These are phyloP conservation scores for Chloroclysta siterata DNA, from an alignment of 2,888 invertebrate species.

Conservation along the genomic window DNA sequence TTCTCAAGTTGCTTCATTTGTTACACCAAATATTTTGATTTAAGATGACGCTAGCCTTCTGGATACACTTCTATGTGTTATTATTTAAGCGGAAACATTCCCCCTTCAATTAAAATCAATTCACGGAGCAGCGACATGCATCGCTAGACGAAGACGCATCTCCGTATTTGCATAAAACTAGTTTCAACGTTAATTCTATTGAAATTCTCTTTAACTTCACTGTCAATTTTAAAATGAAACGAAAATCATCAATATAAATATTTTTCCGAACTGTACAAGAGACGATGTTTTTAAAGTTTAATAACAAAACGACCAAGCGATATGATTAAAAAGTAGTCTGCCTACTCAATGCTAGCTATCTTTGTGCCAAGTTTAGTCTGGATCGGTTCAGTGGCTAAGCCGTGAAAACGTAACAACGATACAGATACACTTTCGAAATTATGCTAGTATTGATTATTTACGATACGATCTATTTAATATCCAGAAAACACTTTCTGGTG, in stretches of 20 bases:
- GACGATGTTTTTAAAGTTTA: background rate
- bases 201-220: no score
- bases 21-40: background rate
- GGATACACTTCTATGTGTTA: slow-evolving; percentile 14
- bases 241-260: no score
- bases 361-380: no score
- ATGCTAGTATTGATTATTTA: no score
- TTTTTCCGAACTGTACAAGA: background rate
- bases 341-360: no score
- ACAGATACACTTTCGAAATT: no score
- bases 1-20: no score
- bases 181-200: background rate
- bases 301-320: background rate
- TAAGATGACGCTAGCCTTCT: background rate
- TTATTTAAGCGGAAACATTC: slow-evolving; percentile 24
- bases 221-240: no score
- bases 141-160: slow-evolving; percentile 29
- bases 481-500: no score
- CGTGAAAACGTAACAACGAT: no score
- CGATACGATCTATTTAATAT: no score
- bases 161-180: slow-evolving; percentile 28
- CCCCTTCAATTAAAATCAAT: slow-evolving; percentile 43
- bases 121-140: slow-evolving; percentile 30
- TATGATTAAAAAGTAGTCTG: background rate
- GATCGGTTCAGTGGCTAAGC: no score